Evolutionary conservation across 2,888 invertebrate species (phyloP).

Genomic region (Megastigmus dorsalis): DNA sequence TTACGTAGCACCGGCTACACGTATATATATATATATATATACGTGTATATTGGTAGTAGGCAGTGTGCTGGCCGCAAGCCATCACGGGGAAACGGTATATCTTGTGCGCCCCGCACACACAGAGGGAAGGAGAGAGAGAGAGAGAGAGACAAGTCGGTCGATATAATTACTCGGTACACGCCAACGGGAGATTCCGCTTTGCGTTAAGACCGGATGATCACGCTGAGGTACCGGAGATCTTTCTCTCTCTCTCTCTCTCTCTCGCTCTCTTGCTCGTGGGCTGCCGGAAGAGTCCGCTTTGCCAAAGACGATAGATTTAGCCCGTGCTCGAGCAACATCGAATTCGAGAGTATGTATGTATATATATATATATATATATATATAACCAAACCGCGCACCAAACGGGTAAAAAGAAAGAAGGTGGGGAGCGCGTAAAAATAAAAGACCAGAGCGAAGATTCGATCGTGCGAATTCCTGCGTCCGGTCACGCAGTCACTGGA

Average conservation of each 20-base stretch:
- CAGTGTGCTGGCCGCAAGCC: slow-evolving; percentile 44
- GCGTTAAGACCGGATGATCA: slow-evolving; percentile 57
- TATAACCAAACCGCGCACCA: background rate
- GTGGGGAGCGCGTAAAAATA: background rate
- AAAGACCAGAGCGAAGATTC: slow-evolving; percentile 15
- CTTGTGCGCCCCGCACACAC: background rate
- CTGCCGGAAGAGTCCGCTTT: slow-evolving; percentile 42
- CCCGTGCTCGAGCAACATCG: background rate
- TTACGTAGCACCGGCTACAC: slow-evolving; percentile 35
- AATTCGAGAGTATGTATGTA: too few species aligned
- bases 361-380: too few species aligned
- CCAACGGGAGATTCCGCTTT: slow-evolving; percentile 58
- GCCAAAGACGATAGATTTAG: background rate
- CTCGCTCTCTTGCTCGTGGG: background rate
- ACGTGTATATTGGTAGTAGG: background rate
- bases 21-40: background rate
- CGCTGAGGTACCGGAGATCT: slow-evolving; percentile 25
- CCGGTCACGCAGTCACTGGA: slow-evolving; percentile 63
- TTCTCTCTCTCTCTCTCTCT: too few species aligned
- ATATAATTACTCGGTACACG: slow-evolving; percentile 62
- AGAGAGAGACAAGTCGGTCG: slow-evolving; percentile 15
- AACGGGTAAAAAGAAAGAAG: background rate
- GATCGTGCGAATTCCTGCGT: slow-evolving; percentile 59
- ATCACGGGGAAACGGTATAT: slow-evolving; percentile 53
- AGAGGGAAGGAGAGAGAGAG: background rate